A percentile compares a stretch with the other conserved stretches of the same genome.
Conservation (phyloP, 2,888 invertebrate species). For the Cyaniris semiargus region DNA sequence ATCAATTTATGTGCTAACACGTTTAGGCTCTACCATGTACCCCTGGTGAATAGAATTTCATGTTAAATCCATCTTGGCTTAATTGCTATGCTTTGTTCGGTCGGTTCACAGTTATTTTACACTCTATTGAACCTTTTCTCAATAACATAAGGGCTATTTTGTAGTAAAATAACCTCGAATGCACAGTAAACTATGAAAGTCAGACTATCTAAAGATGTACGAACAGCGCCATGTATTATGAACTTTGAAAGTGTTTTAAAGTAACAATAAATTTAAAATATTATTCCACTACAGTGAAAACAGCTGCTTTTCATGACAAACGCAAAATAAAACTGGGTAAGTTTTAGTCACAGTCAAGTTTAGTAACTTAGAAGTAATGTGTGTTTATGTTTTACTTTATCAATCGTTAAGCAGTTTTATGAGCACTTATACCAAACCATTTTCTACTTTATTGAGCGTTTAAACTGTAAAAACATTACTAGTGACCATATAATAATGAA, state of each 20-base stretch:
- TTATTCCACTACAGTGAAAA: slow-evolving; percentile 8
- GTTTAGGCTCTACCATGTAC: background rate
- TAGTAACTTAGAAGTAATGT: background rate
- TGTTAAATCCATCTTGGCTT: background rate
- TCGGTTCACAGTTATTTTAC: background rate
- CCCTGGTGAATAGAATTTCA: background rate
- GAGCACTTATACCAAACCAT: too few relatives aligned
- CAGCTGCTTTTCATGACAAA: slow-evolving; percentile 7
- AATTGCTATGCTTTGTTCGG: background rate
- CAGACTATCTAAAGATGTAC: background rate
- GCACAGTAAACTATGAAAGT: background rate
- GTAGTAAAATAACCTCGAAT: background rate
- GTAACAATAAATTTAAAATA: slow-evolving; percentile 17
- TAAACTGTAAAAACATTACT: too few relatives aligned
- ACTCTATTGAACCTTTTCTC: background rate
- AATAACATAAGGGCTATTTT: background rate
- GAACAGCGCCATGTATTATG: background rate
- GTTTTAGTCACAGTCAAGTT: background rate
- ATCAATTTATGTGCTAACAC: background rate
- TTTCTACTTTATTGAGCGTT: too few relatives aligned
- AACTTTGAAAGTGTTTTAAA: slow-evolving; percentile 16
- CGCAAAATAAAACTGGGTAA: background rate
- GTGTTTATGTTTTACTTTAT: too few relatives aligned
- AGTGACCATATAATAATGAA: too few relatives aligned
- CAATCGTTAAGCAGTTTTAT: too few relatives aligned